Conservation (phyloP, 2,888 invertebrate species). For the Augiades crinisus region DNA sequence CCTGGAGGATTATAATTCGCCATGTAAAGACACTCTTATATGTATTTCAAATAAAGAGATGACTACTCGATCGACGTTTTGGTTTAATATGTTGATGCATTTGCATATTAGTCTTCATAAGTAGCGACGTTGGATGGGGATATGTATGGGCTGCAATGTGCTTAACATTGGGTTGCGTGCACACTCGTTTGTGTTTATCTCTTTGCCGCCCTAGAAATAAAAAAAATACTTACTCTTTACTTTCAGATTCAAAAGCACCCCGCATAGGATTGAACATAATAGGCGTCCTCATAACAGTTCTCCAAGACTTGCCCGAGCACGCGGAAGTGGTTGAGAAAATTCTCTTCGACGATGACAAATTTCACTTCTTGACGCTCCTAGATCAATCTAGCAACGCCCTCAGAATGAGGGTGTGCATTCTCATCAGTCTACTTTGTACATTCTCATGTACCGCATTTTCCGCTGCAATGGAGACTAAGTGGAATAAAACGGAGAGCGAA, state of each 20-base stretch:
- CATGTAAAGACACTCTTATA: too few species aligned
- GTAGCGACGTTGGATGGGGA: too few species aligned
- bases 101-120: too few species aligned
- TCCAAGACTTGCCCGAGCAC: slow-evolving; percentile 88
- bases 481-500: slow-evolving; percentile 82
- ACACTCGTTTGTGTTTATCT: too few species aligned
- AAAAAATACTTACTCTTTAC: neutral
- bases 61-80: too few species aligned
- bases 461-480: slow-evolving; percentile 76
- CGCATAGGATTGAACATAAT: slow-evolving; percentile 86
- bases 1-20: too few species aligned
- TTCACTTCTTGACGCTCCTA: slow-evolving; percentile 79
- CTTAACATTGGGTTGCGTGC: too few species aligned
- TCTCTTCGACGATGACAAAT: slow-evolving; percentile 76
- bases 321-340: slow-evolving; percentile 88
- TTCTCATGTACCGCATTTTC: slow-evolving; percentile 85
- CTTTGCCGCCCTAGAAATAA: too few species aligned
- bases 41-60: too few species aligned
- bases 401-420: slow-evolving; percentile 85
- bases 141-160: too few species aligned
- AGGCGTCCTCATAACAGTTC: slow-evolving; percentile 87
- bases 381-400: slow-evolving; percentile 81
- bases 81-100: too few species aligned
- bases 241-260: slow-evolving; percentile 77
- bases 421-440: slow-evolving; percentile 86